Base-by-base conservation (phyloP, 2,113 vertebrate species). In the Austrofundulus limnaeus region DNA sequence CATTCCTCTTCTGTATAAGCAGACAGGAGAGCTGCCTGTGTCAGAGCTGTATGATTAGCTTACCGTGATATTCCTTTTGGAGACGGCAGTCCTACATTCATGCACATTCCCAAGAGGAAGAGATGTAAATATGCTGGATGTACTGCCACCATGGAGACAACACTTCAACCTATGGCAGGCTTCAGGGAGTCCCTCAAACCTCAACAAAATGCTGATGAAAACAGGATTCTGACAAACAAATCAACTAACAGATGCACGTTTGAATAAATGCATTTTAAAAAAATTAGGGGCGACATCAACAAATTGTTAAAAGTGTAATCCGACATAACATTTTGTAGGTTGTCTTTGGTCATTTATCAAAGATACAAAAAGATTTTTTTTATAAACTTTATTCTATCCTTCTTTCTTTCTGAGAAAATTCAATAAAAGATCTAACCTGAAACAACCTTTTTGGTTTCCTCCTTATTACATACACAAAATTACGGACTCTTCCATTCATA, bases 341-440 rank as follows among this genome's bases (percentile, higher is more conserved):
- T 55, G 80, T 58, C n/a, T n/a, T n/a, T n/a, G n/a, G 77, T 81
- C 80, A 89, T 90, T 88, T 87, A 75, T 70, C 72, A 46, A 49
- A 84, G 78, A 68, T 63, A 59, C 69, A 71, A 86, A 85, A 87
- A 71, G 56, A 76, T 87, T 85, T 87, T 75, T 88, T 88, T 28
- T 28, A 28, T 4, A 28, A 3, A 28, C 3, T 82, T 89, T 92
- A 91, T 90, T 90, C 85, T 80, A 72, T 80, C 88, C 78, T 79
- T 83, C 78, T 76, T 82, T 86, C 72, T 88, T 89, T 91, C 90
- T 71, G 55, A 87, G 85, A 74, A 83, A 85, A 77, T 83, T 89
- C 85, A 92, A 92, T 89, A 90, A 90, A 91, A 92, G 90, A 91
- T 85, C 85, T 45, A 19, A n/a, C n/a, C n/a, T n/a, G n/a, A n/a